Percentiles rank a stretch among this genome's conserved stretches.
Conservation (phyloP, 2,113 vertebrate species). For the Chinchilla lanigera region DNA sequence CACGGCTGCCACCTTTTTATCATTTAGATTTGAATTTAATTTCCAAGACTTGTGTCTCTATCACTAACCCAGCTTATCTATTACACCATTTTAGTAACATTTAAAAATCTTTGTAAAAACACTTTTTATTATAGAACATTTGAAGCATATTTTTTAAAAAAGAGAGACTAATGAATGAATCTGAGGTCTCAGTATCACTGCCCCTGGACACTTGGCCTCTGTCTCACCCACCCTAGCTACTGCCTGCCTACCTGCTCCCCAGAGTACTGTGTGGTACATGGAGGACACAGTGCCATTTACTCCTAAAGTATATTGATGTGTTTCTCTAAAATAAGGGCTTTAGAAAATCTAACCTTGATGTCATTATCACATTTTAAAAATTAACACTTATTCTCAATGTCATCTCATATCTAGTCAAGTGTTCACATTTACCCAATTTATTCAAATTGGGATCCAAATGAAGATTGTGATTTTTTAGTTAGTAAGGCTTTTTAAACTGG, state of each 20-base stretch:
- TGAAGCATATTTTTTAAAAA: not conserved
- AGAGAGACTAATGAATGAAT: not conserved
- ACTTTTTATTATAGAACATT: not conserved
- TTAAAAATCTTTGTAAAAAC: not conserved
- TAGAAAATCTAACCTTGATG: not conserved
- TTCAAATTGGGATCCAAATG: not conserved
- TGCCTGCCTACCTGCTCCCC: accelerated
- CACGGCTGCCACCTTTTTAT: not conserved
- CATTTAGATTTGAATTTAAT: not conserved
- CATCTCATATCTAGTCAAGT: not conserved
- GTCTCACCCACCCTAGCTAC: accelerated
- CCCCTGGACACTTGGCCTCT: accelerated
- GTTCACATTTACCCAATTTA: not conserved
- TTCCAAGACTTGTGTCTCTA: not conserved
- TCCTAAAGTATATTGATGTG: not conserved
- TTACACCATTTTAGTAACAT: not conserved
- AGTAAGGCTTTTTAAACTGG: not conserved
- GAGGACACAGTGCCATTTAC: not conserved
- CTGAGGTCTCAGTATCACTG: not conserved
- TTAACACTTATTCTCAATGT: not conserved
- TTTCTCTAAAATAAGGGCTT: slow-evolving; percentile 5
- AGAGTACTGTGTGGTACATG: not conserved
- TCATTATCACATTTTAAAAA: not conserved
- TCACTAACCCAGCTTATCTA: not conserved
- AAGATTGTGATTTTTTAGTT: not conserved